Evolutionary conservation across 2,113 vertebrate species (phyloP).

Genomic region (Labrus mixtus): DNA sequence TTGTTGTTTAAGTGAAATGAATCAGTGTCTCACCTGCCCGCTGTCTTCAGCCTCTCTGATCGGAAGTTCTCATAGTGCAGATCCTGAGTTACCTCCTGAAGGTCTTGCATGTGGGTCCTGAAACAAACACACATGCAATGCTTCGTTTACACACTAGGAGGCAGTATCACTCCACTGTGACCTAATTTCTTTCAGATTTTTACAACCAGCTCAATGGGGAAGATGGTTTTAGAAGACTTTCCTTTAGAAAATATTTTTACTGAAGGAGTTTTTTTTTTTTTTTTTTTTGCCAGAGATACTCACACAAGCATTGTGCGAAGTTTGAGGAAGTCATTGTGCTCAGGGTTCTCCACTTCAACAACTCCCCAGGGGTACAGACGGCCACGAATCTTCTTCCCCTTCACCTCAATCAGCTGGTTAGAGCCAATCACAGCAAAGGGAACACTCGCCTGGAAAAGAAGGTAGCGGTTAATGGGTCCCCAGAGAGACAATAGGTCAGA

Average conservation of each 20-base stretch:
- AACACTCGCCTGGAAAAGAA: conserved; percentile 85
- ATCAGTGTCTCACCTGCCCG: conserved; percentile 83
- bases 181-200: not conserved
- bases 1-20: not conserved
- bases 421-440: conserved; percentile 91
- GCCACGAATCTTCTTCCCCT: conserved; percentile 92
- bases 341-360: conserved; percentile 91
- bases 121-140: conserved; percentile 39
- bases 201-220: not conserved
- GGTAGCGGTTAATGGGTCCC: conserved; percentile 16
- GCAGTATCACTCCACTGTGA: conserved; percentile 46
- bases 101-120: conserved; percentile 92
- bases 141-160: conserved; percentile 53
- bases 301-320: conserved; percentile 91
- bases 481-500: conserved; percentile 4
- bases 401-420: conserved; percentile 93
- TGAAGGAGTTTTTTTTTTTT: conserved; percentile 17
- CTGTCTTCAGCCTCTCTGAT: conserved; percentile 90
- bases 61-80: conserved; percentile 94
- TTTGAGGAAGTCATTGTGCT: conserved; percentile 94
- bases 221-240: conserved; percentile 10
- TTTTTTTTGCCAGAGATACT: conserved; percentile 70
- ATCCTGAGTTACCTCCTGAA: conserved; percentile 92
- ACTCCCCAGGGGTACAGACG: conserved; percentile 90
- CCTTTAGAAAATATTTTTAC: not conserved